phyloP scores from a whole-genome alignment of 2,113 vertebrate species.

The Gymnocephalus cernua region DNA sequence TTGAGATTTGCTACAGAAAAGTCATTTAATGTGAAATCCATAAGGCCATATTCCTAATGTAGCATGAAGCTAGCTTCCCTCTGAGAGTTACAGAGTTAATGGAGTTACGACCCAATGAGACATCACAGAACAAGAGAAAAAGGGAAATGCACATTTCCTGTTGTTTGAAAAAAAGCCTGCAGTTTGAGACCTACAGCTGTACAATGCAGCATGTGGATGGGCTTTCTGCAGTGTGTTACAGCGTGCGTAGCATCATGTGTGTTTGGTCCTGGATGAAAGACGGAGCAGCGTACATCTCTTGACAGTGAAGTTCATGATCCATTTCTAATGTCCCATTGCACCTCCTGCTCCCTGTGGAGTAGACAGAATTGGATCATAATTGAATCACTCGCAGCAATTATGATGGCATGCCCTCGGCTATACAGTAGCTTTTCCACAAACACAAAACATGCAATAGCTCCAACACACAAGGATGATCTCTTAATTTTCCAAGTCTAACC shows the following conservation, averaged over 20 bases:
- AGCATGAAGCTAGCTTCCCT: constrained; percentile 63
- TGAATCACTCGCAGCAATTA: constrained; percentile 76
- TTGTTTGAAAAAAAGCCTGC: constrained; percentile 22
- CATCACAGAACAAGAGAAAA: constrained; percentile 11
- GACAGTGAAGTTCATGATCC: constrained; percentile 74
- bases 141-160: constrained; percentile 24
- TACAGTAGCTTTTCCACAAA: constrained; percentile 34
- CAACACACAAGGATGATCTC: neutral
- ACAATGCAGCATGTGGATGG: constrained; percentile 14
- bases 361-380: constrained; percentile 77
- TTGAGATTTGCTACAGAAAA: constrained; percentile 46
- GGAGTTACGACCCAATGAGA: constrained; percentile 63
- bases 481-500: constrained; percentile 15
- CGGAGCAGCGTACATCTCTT: constrained; percentile 34
- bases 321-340: constrained; percentile 64
- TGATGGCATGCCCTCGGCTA: constrained; percentile 67
- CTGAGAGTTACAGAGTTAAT: constrained; percentile 70
- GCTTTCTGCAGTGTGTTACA: constrained; percentile 23
- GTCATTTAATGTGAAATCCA: constrained; percentile 70
- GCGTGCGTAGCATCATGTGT: constrained; percentile 26
- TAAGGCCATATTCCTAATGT: constrained; percentile 68
- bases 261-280: constrained; percentile 50
- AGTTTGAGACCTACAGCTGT: constrained; percentile 16
- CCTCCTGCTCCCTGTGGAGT: constrained; percentile 67
- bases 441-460: constrained; percentile 4